Evolutionary conservation across 2,113 vertebrate genomes (phyloP).

Genomic region (Cephalopterus ornatus): DNA sequence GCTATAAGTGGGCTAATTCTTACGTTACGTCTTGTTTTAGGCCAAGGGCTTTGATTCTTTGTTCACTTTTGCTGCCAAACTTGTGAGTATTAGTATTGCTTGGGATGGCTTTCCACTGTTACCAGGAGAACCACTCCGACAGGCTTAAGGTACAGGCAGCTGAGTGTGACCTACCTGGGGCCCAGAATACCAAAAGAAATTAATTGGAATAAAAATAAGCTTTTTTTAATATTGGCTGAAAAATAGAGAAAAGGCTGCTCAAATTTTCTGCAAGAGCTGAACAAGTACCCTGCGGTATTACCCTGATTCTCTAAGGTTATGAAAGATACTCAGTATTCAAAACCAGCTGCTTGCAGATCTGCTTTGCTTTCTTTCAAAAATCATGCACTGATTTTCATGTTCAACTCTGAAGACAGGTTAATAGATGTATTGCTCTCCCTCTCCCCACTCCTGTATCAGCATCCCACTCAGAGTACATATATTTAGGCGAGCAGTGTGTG

Average conservation of each 20-base stretch:
- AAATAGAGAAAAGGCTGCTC: neutral
- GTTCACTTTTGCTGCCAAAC: neutral
- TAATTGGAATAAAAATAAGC: neutral
- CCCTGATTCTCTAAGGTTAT: neutral
- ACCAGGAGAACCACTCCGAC: neutral
- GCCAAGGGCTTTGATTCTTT: neutral
- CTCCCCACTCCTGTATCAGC: accelerated
- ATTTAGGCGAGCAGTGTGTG: neutral
- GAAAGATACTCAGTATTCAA: neutral
- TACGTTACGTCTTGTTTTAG: neutral
- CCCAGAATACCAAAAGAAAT: neutral
- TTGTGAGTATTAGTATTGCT: neutral
- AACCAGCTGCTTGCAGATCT: neutral
- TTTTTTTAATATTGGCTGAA: neutral
- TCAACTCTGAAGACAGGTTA: neutral
- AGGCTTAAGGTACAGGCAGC: neutral
- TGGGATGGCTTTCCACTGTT: neutral
- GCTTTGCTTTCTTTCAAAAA: neutral
- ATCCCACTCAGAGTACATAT: neutral
- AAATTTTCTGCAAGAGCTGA: neutral
- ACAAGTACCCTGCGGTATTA: neutral
- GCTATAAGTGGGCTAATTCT: neutral
- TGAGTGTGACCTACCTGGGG: neutral
- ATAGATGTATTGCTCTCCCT: neutral
- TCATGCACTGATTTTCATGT: neutral